These are phyloP conservation scores for Cyclophora punctaria DNA, from an alignment of 2,888 invertebrate genomes.

Conservation along the genomic window DNA sequence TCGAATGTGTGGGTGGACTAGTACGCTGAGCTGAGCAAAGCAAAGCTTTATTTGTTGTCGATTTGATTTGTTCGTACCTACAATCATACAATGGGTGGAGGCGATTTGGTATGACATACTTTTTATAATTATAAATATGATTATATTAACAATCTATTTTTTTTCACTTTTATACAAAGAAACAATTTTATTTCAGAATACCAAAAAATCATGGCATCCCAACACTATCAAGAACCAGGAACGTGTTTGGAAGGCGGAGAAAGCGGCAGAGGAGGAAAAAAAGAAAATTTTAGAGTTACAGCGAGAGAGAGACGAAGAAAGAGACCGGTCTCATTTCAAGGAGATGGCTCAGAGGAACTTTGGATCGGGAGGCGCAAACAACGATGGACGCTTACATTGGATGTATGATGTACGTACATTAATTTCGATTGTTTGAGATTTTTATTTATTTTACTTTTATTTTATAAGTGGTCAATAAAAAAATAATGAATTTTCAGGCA, in stretches of 20 bases:
- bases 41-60: no score
- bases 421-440: no score
- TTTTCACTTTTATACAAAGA: not conserved
- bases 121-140: no score
- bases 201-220: conserved; percentile 88
- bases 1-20: no score
- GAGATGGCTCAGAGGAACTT: conserved; percentile 75
- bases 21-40: no score
- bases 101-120: conserved; percentile 47
- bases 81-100: conserved; percentile 47
- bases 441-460: no score
- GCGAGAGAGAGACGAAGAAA: conserved; percentile 79
- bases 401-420: conserved; percentile 83
- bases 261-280: conserved; percentile 81
- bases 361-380: conserved; percentile 29
- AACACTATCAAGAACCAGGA: conserved; percentile 85
- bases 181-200: conserved; percentile 66
- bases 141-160: no score
- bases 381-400: conserved; percentile 84
- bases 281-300: conserved; percentile 80
- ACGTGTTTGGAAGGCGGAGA: conserved; percentile 85
- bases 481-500: conserved; percentile 16
- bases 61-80: no score
- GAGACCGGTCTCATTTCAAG: conserved; percentile 79
- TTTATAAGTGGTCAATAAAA: no score